Evolutionary conservation across 30 jellyfish, hydroid and myxozoan genomes (phyloP).

Genomic region (Cassiopea andromeda): DNA sequence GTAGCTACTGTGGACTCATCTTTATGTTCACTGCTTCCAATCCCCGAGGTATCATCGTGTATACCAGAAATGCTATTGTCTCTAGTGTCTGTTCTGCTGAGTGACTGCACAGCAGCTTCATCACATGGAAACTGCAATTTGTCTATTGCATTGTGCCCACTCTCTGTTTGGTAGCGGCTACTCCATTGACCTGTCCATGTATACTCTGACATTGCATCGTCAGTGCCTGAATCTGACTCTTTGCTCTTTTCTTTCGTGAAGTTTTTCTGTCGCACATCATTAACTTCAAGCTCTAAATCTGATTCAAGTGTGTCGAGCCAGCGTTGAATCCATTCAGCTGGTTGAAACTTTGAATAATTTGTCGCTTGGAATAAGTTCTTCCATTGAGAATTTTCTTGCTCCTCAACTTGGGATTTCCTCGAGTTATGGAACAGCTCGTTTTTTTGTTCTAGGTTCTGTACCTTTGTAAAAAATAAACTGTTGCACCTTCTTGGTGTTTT

Average conservation of each 20-base stretch:
- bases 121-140: background rate
- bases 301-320: constrained; percentile 35
- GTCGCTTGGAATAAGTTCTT: constrained; percentile 1
- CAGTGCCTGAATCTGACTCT: background rate
- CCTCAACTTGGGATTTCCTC: background rate
- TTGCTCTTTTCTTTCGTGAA: background rate
- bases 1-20: background rate
- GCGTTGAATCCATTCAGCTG: constrained; percentile 40
- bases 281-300: background rate
- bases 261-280: background rate
- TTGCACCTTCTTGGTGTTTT: background rate
- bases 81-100: background rate
- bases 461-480: background rate
- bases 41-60: constrained; percentile 8
- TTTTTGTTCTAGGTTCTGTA: background rate
- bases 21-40: background rate
- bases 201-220: constrained; percentile 8
- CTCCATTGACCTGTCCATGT: constrained; percentile 42
- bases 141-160: background rate
- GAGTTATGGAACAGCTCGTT: background rate
- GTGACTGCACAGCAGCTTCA: no score
- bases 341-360: constrained; percentile 1
- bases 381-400: background rate
- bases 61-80: background rate
- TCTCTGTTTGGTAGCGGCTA: background rate